Evolutionary conservation across 2,113 vertebrate species (phyloP).

Genomic region (Microcebus murinus): DNA sequence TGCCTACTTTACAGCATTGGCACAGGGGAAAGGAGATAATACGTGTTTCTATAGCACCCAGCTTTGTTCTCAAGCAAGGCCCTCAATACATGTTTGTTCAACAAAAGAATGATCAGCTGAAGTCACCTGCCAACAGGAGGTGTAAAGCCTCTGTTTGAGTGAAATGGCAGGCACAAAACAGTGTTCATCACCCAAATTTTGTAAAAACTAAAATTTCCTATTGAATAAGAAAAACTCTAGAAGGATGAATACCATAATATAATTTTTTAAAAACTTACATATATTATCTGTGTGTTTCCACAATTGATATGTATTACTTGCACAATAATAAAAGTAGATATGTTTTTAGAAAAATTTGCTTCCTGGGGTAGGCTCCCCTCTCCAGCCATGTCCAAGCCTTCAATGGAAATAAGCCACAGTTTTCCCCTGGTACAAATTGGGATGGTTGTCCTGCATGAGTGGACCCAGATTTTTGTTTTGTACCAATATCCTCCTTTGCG

Average conservation of each 20-base stretch:
- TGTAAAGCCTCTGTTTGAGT: neutral
- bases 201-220: neutral
- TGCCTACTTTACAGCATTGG: neutral
- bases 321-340: neutral
- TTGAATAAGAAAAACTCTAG: neutral
- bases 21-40: neutral
- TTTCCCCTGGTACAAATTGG: neutral
- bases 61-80: neutral
- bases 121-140: too few species aligned
- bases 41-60: neutral
- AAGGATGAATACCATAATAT: neutral
- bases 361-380: neutral
- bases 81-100: neutral
- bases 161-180: neutral
- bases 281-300: neutral
- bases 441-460: neutral
- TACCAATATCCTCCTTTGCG: neutral
- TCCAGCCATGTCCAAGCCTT: neutral
- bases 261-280: neutral
- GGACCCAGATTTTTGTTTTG: neutral
- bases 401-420: neutral
- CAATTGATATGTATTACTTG: neutral
- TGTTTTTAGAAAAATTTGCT: neutral
- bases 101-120: neutral
- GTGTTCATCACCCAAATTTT: neutral